Conservation (phyloP, 2,113 vertebrate species). For the Bothrops jararaca region DNA sequence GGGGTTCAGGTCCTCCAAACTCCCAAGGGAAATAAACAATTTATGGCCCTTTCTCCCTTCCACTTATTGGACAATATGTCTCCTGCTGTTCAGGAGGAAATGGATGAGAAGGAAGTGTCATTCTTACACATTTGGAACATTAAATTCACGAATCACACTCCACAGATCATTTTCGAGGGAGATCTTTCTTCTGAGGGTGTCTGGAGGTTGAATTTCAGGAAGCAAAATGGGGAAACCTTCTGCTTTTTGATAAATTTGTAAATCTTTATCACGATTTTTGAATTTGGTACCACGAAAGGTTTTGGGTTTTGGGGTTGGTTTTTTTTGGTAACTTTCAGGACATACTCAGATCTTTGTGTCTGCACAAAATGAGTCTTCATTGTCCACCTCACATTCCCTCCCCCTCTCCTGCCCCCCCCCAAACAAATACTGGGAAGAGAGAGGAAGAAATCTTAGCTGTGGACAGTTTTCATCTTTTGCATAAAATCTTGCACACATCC, state of each 20-base stretch:
- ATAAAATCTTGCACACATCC: conserved; percentile 40
- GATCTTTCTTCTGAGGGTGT: not conserved
- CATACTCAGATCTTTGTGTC: conserved; percentile 24
- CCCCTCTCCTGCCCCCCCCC: too few species aligned
- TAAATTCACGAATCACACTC: not conserved
- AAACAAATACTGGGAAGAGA: too few species aligned
- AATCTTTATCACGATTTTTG: not conserved
- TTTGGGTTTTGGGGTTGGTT: too few species aligned
- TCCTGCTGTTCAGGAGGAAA: not conserved
- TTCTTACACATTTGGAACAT: not conserved
- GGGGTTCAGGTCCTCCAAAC: too few species aligned
- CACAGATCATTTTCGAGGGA: not conserved
- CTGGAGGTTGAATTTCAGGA: not conserved
- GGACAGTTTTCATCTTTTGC: conserved; percentile 60
- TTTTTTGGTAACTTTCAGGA: not conserved
- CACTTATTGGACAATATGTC: not conserved
- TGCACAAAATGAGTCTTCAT: conserved; percentile 16
- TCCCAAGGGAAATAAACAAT: too few species aligned
- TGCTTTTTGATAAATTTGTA: not conserved
- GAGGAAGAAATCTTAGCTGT: conserved; percentile 48
- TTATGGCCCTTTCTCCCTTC: not conserved
- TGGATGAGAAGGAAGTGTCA: not conserved
- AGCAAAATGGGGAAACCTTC: not conserved
- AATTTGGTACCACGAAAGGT: not conserved
- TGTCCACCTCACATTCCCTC: not conserved